Evolutionary conservation across 2,888 invertebrate genomes (phyloP).

Genomic region (Ophraella communa): DNA sequence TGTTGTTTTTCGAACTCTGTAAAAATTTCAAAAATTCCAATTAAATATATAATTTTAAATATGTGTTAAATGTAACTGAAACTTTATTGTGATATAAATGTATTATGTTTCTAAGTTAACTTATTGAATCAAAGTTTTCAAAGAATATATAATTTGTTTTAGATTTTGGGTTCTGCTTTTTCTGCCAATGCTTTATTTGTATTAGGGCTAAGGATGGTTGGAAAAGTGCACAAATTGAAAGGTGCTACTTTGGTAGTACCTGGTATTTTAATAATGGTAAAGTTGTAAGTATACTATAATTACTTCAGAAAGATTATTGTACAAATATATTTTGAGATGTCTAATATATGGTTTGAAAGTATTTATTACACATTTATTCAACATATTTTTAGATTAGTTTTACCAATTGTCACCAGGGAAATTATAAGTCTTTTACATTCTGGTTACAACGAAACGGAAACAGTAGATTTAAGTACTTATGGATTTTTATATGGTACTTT

Average conservation of each 20-base stretch:
- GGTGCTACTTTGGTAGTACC: constrained; percentile 84
- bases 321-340: no score
- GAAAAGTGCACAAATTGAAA: constrained; percentile 79
- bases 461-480: constrained; percentile 84
- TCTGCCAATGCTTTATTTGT: constrained; percentile 90
- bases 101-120: no score
- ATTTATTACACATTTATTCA: not conserved
- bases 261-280: constrained; percentile 85
- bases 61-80: no score
- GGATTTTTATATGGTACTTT: constrained; percentile 96
- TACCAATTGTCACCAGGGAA: constrained; percentile 88
- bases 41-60: no score
- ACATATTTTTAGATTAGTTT: constrained; percentile 67
- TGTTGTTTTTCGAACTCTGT: no score
- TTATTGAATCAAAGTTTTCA: no score
- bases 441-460: constrained; percentile 74
- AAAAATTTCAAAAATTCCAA: no score
- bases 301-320: no score
- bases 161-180: constrained; percentile 86
- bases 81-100: no score
- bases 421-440: constrained; percentile 78
- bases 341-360: no score
- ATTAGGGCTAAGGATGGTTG: constrained; percentile 91
- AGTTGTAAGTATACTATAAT: constrained; percentile 70
- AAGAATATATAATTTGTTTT: no score